These are phyloP conservation scores for Luperina testacea DNA, from an alignment of 2,888 invertebrate species.

Conservation along the genomic window DNA sequence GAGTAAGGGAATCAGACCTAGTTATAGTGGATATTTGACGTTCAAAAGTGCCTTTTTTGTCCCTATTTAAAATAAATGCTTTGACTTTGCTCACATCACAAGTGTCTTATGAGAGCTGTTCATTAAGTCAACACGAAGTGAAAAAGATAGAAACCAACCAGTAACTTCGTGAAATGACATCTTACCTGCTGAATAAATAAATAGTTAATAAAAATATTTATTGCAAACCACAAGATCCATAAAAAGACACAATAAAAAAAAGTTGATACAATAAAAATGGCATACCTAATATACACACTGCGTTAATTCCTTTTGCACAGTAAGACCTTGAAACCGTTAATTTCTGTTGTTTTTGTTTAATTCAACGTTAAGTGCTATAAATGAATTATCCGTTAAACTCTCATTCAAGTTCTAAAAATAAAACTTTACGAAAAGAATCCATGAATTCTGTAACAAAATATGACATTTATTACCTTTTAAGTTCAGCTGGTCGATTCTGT, in stretches of 20 bases:
- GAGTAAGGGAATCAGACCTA: too few relatives aligned
- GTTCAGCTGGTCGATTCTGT: too few relatives aligned
- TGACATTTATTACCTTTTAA: neutral
- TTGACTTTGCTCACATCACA: neutral
- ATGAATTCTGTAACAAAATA: conserved; percentile 16
- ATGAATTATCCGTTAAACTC: neutral
- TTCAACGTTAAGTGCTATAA: neutral
- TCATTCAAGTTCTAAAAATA: conserved; percentile 11
- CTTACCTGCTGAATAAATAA: neutral
- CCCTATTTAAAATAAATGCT: too few relatives aligned
- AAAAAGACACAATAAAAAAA: neutral
- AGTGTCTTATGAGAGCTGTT: neutral
- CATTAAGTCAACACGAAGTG: neutral
- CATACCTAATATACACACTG: neutral
- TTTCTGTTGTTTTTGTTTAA: neutral
- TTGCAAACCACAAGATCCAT: neutral
- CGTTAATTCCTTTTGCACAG: neutral
- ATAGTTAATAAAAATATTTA: neutral
- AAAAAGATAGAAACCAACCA: neutral
- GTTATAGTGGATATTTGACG: too few relatives aligned
- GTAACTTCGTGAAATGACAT: neutral
- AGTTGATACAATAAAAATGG: neutral
- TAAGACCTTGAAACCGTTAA: neutral
- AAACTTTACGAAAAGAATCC: conserved; percentile 9
- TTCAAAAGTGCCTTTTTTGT: too few relatives aligned